phyloP scores from a whole-genome alignment of 2,113 vertebrate species.

The Sula dactylatra region DNA sequence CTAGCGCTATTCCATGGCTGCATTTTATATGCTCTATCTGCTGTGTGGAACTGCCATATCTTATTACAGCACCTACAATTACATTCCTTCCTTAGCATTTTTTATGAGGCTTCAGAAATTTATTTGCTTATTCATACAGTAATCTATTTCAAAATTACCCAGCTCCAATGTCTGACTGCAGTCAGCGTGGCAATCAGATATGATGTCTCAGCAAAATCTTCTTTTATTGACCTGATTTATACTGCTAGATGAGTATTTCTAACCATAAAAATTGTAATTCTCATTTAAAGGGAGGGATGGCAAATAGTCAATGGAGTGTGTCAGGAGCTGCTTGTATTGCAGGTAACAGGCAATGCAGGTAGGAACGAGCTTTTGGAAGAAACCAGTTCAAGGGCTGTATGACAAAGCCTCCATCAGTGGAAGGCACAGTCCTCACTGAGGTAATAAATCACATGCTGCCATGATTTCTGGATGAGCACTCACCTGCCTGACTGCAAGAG shows the following conservation, averaged over 20 bases:
- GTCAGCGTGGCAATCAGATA: not conserved
- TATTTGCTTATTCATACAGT: not conserved
- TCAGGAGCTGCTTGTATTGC: not conserved
- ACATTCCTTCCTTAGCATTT: not conserved
- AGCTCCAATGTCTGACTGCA: not conserved
- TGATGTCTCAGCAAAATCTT: not conserved
- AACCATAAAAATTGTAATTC: not conserved
- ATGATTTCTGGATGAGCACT: not conserved
- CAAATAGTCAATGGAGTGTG: not conserved
- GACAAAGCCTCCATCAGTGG: not conserved
- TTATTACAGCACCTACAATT: not conserved
- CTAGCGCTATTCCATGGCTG: not conserved
- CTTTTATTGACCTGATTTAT: not conserved
- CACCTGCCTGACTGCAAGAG: not conserved
- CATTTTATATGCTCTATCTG: not conserved
- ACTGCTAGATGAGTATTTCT: not conserved
- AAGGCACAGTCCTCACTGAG: not conserved
- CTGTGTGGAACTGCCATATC: not conserved
- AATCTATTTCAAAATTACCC: not conserved
- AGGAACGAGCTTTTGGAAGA: not conserved
- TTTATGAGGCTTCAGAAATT: not conserved
- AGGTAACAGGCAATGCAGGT: not conserved
- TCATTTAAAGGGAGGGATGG: not conserved
- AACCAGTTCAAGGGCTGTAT: not conserved
- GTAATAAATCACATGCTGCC: not conserved